phyloP scores from a whole-genome alignment of 2,797 vertebrate genomes.

The Threskiornis aethiopicus region DNA sequence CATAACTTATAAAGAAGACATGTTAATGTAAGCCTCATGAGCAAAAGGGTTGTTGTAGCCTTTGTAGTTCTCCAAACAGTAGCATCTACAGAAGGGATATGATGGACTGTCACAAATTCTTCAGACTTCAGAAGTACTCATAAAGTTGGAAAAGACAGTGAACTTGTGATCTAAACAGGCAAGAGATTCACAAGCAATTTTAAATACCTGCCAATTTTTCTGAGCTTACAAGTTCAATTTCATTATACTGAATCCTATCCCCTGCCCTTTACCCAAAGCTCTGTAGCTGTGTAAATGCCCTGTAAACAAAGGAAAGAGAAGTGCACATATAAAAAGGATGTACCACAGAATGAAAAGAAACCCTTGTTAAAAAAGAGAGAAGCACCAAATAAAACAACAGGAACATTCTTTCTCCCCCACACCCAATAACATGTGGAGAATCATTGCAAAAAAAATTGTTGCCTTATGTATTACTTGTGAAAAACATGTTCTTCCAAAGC shows the following conservation, averaged over 20 bases:
- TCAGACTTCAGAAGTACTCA: not conserved
- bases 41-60: not conserved
- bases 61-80: not conserved
- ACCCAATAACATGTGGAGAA: not conserved
- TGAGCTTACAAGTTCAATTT: not conserved
- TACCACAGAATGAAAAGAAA: not conserved
- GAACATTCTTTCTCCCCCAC: not conserved
- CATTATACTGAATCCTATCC: not conserved
- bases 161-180: not conserved
- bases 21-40: not conserved
- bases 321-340: not conserved
- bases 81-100: not conserved
- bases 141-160: not conserved
- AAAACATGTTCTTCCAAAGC: slow-evolving; percentile 51
- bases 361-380: not conserved
- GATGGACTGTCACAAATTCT: not conserved
- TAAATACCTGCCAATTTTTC: not conserved
- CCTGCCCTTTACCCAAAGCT: not conserved
- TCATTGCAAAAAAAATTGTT: not conserved
- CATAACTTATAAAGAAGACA: not conserved
- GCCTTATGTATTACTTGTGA: slow-evolving; percentile 44
- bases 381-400: not conserved
- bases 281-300: not conserved
- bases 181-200: not conserved
- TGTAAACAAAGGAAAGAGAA: not conserved